Evolutionary conservation across 2,113 vertebrate species (phyloP), one percentile per base, ranked within the genome.

Genomic region (Anoplopoma fimbria): DNA sequence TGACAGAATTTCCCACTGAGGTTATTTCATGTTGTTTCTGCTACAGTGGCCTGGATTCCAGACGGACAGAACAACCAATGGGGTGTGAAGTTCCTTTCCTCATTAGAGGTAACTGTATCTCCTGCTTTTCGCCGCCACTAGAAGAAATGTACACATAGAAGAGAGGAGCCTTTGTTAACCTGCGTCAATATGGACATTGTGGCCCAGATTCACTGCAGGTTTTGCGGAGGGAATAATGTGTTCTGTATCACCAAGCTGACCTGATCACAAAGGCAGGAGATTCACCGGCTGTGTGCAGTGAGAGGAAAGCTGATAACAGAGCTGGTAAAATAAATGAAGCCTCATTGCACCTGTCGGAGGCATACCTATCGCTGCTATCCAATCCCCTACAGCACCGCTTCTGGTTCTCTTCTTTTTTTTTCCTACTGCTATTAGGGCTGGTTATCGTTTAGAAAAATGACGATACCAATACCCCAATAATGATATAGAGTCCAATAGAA

Each of bases 51-150:
- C 81, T 84, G 82, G 74, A 93, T 89, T 86, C 85, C 88, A 84
- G 76, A 79, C 82, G 49, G 69, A 82, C 70, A 61, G 78, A 80
- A 81, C 57, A 82, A 73, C 78, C 88, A 70, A 76, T 86, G 89
- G 88, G 82, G 88, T 86, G 92, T 93, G 88, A 93, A 85, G 88
- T 70, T n/a, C 51, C 38, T 36, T 57, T 76, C 47, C 85, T 89
- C 82, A 83, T 89, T 90, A 88, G 83, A 71, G 38, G 90, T 87
- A 93, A 92, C 88, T 40, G 57, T 23, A 93, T 81, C 88, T 84
- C 33, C 78, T 42, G 83, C 81, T 85, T 89, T 89, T 86, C 83
- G 69, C 77, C 19, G 76, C 88, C 36, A 40, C 69, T 5, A 57
- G 77, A 80, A 77, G 73, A 83, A 84, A 78, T 45, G 87, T 62